Base-by-base conservation (phyloP, 2,888 invertebrate genomes). In the Mesorhabditis spiculigera region DNA sequence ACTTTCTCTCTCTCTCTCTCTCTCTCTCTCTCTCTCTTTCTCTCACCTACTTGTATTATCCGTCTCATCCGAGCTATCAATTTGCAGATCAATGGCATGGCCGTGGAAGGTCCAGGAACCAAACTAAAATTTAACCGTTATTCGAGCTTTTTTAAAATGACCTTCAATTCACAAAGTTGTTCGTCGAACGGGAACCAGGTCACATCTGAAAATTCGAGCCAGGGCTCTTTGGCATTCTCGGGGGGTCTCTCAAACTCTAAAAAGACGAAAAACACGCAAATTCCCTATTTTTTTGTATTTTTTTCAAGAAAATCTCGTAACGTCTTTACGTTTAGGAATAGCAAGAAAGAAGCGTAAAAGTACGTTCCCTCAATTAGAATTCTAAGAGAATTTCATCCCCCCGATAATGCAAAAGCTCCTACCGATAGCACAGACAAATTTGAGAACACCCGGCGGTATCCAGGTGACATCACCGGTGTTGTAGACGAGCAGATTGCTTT, bases 21-120 rank as follows among this genome's bases (percentile, higher is more conserved):
- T 3, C 28, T 28, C 28, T 28, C 1, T 28, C 28, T 28, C 28
- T 3, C 28, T 28, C 28, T 28, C 1, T 28, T 3, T 28, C 28
- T 28, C 28, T 1, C 28, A 28, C 70, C 67, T 43, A 77, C 77
- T 75, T 28, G 70, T 66, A 69, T 78, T 77, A 0, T 50, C 58
- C 58, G 58, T 10, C 8, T 68, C 63, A 45, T 77, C 76, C 63
- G 70, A 65, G 3, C 74, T 73, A 63, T 81, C 80, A 44, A 81
- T 80, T 70, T 81, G 81, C 86, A 98, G 91, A 89, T 97, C 95
- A 89, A 98, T 90, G 91, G 84, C 84, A n/a, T 84, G 78, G 5
- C 95, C 95, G 88, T 95, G 94, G 88, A 96, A 95, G 79, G 96
- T 96, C 97, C 97, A 97, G 87, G 95, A 95, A 86, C 96, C 96